Evolutionary conservation across 2,888 invertebrate species (phyloP), one percentile per base, ranked within the genome.

Genomic region (Calliscelio sp.): DNA sequence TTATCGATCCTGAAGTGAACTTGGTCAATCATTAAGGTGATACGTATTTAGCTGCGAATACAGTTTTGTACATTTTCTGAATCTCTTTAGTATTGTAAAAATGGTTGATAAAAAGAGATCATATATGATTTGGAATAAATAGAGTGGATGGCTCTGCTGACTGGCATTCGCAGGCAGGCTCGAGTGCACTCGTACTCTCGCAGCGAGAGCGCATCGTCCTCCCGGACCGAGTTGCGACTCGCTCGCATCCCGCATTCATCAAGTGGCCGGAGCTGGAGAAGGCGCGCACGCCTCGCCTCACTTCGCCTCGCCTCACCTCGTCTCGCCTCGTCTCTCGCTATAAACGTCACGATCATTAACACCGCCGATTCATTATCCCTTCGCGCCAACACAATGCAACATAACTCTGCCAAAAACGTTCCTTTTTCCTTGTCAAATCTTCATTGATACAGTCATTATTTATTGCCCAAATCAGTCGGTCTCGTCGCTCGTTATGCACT

Each of bases 301-400:
- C n/a, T n/a, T n/a, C n/a, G n/a, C n/a, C n/a, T n/a, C n/a, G n/a
- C n/a, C n/a, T n/a, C n/a, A n/a, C n/a, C n/a, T 24, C 63, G 63
- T 44, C 55, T 22, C 63, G 55, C 79, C 70, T 44, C 70, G 70
- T 41, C 80, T 28, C 28, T 81, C 81, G 74, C 81, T 35, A 68
- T 74, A 81, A 74, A 74, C 81, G 81, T 74, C 81, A 81, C 74
- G 68, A 81, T 81, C 81, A 81, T 81, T 74, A 81, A 81, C 81
- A 68, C 81, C 74, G 74, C 53, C 74, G 81, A 81, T 81, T 81
- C 74, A 81, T 81, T 81, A 81, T 81, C 68, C 61, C 63, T 25
- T 20, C 61, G 8, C 8, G 49, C 68, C 28, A 61, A 75, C 11
- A 74, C 75, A 68, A 68, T 75, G 61, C 70, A 28, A 65, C 73